A percentile compares a stretch with the other conserved stretches of the same genome.
Evolutionary conservation across 2,113 vertebrate species (phyloP).

Genomic region (Elachura formosa): DNA sequence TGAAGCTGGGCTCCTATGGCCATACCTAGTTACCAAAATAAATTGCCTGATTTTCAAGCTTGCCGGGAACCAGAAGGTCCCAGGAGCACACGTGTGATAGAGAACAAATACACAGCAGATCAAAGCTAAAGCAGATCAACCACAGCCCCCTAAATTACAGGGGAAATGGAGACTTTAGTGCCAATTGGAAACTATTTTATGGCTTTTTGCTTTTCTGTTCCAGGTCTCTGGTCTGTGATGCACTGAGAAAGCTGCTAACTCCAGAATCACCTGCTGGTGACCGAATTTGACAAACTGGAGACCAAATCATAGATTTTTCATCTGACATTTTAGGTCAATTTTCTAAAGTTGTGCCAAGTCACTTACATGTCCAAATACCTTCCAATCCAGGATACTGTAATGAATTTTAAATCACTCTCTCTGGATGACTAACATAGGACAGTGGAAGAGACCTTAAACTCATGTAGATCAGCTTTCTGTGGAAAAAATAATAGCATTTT

Average conservation of each 20-base stretch:
- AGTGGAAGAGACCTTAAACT: background rate
- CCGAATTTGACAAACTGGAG: background rate
- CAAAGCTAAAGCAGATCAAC: background rate
- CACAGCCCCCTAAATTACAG: background rate
- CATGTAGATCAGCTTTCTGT: background rate
- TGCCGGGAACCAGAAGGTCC: background rate
- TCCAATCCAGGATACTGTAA: background rate
- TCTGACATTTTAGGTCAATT: background rate
- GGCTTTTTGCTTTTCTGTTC: background rate
- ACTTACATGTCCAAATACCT: background rate
- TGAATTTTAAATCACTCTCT: background rate
- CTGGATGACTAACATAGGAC: background rate
- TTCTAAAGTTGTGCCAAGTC: background rate
- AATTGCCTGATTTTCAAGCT: conserved; percentile 40
- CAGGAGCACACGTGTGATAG: background rate
- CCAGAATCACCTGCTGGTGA: background rate
- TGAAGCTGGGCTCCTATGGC: background rate
- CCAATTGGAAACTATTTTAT: background rate
- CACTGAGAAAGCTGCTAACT: background rate
- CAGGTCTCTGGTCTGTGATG: background rate
- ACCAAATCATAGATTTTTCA: background rate
- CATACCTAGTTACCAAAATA: conserved; percentile 15
- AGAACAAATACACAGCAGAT: background rate
- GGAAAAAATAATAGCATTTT: background rate
- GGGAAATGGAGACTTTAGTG: background rate